Conservation (phyloP, 1,140 invertebrate species). For the Zophobas atratus region DNA sequence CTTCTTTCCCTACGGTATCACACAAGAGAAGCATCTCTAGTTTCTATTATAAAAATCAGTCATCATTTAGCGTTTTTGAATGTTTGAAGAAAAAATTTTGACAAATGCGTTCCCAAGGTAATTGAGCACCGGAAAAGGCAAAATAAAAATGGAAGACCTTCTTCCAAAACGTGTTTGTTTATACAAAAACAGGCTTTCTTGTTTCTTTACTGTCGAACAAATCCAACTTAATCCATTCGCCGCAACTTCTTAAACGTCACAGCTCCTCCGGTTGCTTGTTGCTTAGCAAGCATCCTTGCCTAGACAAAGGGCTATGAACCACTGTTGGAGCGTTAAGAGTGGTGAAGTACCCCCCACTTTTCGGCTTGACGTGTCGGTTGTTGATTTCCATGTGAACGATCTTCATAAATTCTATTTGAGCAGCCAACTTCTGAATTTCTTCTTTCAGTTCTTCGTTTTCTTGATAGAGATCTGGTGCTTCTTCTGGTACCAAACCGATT, state of each 20-base stretch:
- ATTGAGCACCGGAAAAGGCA: slow-evolving; percentile 18
- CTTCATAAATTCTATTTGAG: slow-evolving; percentile 94
- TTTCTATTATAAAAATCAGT: slow-evolving; percentile 54
- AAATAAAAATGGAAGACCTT: slow-evolving; percentile 18
- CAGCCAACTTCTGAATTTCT: slow-evolving; percentile 91
- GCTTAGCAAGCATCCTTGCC: slow-evolving; percentile 65
- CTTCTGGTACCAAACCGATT: slow-evolving; percentile 83
- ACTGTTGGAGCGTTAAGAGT: slow-evolving; percentile 68
- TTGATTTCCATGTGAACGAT: slow-evolving; percentile 94
- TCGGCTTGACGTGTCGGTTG: slow-evolving; percentile 89
- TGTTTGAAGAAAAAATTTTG: slow-evolving; percentile 24
- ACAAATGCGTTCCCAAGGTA: background rate
- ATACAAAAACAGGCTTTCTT: slow-evolving; percentile 42
- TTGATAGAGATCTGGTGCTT: slow-evolving; percentile 87
- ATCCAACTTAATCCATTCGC: slow-evolving; percentile 40
- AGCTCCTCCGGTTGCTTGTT: slow-evolving; percentile 62
- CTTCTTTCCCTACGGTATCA: slow-evolving; percentile 46
- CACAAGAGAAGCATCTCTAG: slow-evolving; percentile 37
- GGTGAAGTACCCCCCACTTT: slow-evolving; percentile 85
- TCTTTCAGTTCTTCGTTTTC: slow-evolving; percentile 95
- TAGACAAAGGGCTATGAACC: slow-evolving; percentile 69
- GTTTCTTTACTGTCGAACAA: background rate
- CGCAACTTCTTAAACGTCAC: slow-evolving; percentile 38
- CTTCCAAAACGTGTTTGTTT: slow-evolving; percentile 2
- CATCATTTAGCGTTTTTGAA: slow-evolving; percentile 31